Evolutionary conservation across 2,888 invertebrate species (phyloP).

Genomic region (Onthophagus sagittarius): DNA sequence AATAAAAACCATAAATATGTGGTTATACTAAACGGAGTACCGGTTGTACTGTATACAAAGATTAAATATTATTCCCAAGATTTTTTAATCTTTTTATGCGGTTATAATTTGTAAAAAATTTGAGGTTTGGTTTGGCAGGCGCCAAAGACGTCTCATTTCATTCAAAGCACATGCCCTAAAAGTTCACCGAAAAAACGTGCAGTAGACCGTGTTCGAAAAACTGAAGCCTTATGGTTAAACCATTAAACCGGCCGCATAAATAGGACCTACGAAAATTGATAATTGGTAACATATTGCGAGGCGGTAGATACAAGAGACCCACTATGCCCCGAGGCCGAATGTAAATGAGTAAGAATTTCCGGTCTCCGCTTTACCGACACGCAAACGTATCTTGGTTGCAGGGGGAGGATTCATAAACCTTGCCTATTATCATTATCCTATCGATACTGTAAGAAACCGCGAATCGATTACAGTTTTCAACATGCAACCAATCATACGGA

Average conservation of each 20-base stretch:
- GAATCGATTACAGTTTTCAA: neutral
- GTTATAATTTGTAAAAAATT: neutral
- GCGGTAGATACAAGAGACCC: neutral
- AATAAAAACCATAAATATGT: no score
- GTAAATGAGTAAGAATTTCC: conserved; percentile 31
- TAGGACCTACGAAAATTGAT: conserved; percentile 9
- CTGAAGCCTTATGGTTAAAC: conserved; percentile 3
- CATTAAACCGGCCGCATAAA: conserved; percentile 9
- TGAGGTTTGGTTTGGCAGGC: neutral
- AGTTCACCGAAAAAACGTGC: neutral
- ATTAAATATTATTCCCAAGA: no score
- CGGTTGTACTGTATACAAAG: no score
- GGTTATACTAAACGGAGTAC: no score
- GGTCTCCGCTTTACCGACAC: conserved; percentile 19
- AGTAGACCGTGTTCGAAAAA: neutral
- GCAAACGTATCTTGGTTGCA: conserved; percentile 5
- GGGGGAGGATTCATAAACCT: neutral
- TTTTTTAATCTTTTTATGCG: no score
- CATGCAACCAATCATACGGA: neutral
- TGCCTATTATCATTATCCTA: neutral
- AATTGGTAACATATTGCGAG: conserved; percentile 12
- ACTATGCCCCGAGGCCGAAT: conserved; percentile 16
- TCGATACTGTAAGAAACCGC: neutral
- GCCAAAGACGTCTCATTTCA: neutral
- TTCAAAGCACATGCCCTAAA: neutral